A percentile compares a stretch with the other conserved stretches of the same genome.
Conservation (phyloP, 2,888 invertebrate genomes). For the Creontiades dilutus region DNA sequence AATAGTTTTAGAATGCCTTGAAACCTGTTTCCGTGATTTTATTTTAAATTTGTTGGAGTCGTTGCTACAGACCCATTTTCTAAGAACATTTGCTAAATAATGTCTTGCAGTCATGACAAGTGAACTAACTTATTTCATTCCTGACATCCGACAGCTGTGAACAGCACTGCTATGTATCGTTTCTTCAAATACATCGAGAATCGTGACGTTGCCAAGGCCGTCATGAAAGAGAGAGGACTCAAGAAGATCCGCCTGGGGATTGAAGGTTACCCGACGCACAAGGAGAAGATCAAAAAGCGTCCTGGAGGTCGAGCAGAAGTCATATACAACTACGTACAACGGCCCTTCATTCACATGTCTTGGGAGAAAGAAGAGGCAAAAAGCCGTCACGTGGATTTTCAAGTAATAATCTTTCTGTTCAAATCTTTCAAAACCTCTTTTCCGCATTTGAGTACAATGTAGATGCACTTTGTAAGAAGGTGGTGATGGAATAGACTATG, state of each 20-base stretch:
- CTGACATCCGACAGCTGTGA: slow-evolving; percentile 84
- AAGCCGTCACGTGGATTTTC: slow-evolving; percentile 98
- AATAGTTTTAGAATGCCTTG: too few relatives aligned
- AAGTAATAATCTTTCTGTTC: slow-evolving; percentile 77
- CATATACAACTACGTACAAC: slow-evolving; percentile 99
- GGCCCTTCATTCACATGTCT: slow-evolving; percentile 99
- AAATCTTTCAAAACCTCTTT: not conserved
- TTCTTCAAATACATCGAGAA: slow-evolving; percentile 99
- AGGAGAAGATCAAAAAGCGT: slow-evolving; percentile 97
- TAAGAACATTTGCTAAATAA: too few relatives aligned
- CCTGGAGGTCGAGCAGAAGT: slow-evolving; percentile 97
- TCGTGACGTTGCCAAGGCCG: slow-evolving; percentile 98
- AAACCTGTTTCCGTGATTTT: too few relatives aligned
- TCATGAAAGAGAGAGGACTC: slow-evolving; percentile 97
- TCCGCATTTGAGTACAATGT: not conserved
- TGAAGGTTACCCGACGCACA: slow-evolving; percentile 99
- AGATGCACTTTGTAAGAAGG: too few relatives aligned
- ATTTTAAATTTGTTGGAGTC: too few relatives aligned
- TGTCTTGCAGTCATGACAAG: too few relatives aligned
- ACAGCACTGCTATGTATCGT: slow-evolving; percentile 96
- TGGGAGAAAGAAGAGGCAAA: slow-evolving; percentile 99
- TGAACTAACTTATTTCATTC: not conserved
- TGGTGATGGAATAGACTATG: not conserved
- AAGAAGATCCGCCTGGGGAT: slow-evolving; percentile 99
- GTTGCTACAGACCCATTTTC: too few relatives aligned